These are phyloP conservation scores for Scleropages formosus DNA, from an alignment of 2,797 vertebrate species.

Conservation along the genomic window DNA sequence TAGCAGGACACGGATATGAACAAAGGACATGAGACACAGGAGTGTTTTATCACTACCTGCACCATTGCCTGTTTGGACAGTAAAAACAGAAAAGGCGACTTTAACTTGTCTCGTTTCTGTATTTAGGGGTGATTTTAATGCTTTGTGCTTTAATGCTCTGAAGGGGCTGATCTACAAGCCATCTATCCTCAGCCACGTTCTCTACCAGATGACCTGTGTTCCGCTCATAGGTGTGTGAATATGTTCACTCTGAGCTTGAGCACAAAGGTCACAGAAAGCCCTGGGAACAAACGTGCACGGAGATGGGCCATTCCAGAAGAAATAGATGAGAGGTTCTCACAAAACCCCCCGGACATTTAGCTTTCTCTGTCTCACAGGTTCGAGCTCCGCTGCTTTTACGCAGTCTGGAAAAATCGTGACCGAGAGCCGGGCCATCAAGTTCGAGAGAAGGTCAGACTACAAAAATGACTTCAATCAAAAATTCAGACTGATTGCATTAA, in stretches of 20 bases:
- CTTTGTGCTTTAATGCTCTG: neutral
- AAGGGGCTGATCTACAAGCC: neutral
- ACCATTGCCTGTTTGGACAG: neutral
- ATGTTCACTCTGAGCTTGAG: neutral
- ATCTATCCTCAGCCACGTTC: neutral
- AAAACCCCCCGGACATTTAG: neutral
- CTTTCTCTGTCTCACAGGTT: conserved; percentile 27
- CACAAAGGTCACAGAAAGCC: conserved; percentile 8
- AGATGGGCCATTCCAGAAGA: neutral
- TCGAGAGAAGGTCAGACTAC: conserved; percentile 42
- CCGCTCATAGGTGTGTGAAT: neutral
- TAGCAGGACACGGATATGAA: conserved; percentile 36
- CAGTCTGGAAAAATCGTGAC: conserved; percentile 22
- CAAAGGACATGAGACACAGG: conserved; percentile 28
- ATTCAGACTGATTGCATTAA: conserved; percentile 54
- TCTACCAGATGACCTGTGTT: neutral
- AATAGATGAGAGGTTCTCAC: neutral
- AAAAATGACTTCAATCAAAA: conserved; percentile 56
- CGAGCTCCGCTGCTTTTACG: conserved; percentile 26
- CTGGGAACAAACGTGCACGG: neutral
- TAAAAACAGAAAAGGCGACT: neutral
- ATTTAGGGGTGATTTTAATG: neutral
- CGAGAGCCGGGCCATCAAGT: conserved; percentile 46
- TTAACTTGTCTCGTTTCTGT: neutral
- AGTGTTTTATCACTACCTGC: neutral